Evolutionary conservation across 1,140 invertebrate genomes (phyloP), one percentile per base, ranked within the genome.

Genomic region (Acromyrmex echinatior): DNA sequence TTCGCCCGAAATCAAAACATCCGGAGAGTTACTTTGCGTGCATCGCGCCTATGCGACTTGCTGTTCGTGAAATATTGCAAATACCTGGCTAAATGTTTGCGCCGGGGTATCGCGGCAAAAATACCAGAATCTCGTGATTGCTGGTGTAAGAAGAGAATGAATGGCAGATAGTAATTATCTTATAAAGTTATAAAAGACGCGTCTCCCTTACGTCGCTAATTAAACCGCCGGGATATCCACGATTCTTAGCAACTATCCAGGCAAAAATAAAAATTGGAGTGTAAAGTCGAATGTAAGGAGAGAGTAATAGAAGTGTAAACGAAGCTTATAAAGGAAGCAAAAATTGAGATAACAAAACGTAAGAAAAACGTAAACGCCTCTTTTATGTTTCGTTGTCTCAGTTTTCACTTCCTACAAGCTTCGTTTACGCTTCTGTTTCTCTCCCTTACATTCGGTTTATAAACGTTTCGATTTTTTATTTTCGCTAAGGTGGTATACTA

Each of bases 121-220:
- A 82, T 82, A 18, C 2, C 18, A 16, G 3, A 28, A 6, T 4
- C 31, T 25, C 31, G 63, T 49, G 65, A 70, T 39, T 58, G 21
- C 77, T 58, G 45, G n/a, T n/a, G 31, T 14, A 39, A 62, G 68
- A 35, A 51, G 56, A 84, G 25, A 65, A 60, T 84, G 56, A 84
- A 74, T 84, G 80, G 56, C 80, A 76, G 80, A 84, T 74, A 74
- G 56, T 82, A 84, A 84, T 84, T 84, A 84, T 62, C 70, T 84
- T 84, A 84, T 84, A 84, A 74, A 74, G 39, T 84, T 62, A 62
- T 62, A 74, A 84, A 74, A 49, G 45, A 71, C 39, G 68, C 68
- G 28, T 74, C 68, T 25, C 18, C 10, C 25, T 35, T 58, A 21
- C 66, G 25, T 35, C 35, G 53, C 39, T 62, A 56, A 84, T 84